Base-by-base conservation (phyloP, 37 sponge, comb jelly and placozoan genomes). In the Axinella damicornis region DNA sequence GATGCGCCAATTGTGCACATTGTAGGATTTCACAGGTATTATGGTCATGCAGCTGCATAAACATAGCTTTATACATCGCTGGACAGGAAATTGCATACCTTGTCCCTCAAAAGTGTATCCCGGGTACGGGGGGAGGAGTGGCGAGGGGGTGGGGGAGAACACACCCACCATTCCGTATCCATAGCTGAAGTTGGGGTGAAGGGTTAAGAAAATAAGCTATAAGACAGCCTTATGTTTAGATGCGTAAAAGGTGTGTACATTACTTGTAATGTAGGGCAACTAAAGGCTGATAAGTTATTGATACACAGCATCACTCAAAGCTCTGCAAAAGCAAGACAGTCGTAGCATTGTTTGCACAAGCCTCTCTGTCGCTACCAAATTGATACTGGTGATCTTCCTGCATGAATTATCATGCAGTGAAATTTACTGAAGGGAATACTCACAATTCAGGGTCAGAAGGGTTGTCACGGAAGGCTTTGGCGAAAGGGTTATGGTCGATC, bases 401-500 rank as follows among this genome's bases (percentile, higher is more conserved):
- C n/a, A n/a, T n/a, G n/a, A n/a, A n/a, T n/a, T n/a, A n/a, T n/a
- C n/a, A n/a, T n/a, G n/a, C n/a, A n/a, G 9, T 46, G 46, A 46
- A 46, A 9, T 46, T 46, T 46, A 9, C 46, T 46, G 46, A 46
- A 12, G 46, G 4, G 9, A 39, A 28, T 12, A 53, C 53, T 81
- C 81, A 81, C 91, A 37, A 31, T 77, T 77, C 88, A 37, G 68
- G 62, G 4, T 92, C 92, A n/a, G 63, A 22, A 73, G 74, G 41
- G 35, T 30, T 65, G 5, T 94, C 92, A 1, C 92, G 53, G 30
- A 94, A 94, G 14, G 92, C 95, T 64, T 91, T 94, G 20, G 95
- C 95, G 91, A 91, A 94, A 34, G 92, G 95, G 55, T 94, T 94
- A 63, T 94, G 74, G 67, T 94, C 92, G 27, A 94, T 94, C 57